Conservation (phyloP, 2,113 vertebrate genomes). For the Equus quagga region DNA sequence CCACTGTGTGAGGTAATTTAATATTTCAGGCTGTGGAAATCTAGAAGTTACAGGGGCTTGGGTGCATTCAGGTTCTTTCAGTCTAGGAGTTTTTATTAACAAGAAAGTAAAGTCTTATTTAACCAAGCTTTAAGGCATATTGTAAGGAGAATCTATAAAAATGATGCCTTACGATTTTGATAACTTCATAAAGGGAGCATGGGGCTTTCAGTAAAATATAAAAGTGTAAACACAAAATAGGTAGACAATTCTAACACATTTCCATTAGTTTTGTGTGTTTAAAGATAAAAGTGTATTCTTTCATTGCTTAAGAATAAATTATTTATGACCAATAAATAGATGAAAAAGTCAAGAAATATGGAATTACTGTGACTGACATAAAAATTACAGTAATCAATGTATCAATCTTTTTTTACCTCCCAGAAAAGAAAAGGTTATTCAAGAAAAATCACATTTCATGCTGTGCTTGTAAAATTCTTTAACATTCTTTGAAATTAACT, state of each 20-base stretch:
- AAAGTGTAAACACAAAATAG: neutral
- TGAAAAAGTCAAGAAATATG: neutral
- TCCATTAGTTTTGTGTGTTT: neutral
- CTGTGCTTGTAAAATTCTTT: neutral
- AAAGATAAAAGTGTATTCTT: slow-evolving; percentile 8
- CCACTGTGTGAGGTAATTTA: rapidly evolving
- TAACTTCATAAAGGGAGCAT: neutral
- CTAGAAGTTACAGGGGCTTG: neutral
- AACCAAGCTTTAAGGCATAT: neutral
- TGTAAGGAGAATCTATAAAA: neutral
- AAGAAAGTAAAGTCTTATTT: neutral
- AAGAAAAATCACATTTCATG: slow-evolving; percentile 3
- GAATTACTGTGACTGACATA: neutral
- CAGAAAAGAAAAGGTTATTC: neutral
- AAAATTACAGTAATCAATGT: neutral
- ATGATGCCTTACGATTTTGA: neutral
- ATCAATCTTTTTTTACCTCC: neutral
- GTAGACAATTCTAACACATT: neutral
- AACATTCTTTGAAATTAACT: slow-evolving; percentile 9
- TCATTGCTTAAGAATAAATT: neutral
- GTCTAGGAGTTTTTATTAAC: neutral
- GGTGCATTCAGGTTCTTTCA: neutral
- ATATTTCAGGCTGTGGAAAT: neutral
- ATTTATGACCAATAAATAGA: neutral
- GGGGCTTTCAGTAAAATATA: neutral